Evolutionary conservation across 2,113 vertebrate genomes (phyloP).

Genomic region (Sula dactylatra): DNA sequence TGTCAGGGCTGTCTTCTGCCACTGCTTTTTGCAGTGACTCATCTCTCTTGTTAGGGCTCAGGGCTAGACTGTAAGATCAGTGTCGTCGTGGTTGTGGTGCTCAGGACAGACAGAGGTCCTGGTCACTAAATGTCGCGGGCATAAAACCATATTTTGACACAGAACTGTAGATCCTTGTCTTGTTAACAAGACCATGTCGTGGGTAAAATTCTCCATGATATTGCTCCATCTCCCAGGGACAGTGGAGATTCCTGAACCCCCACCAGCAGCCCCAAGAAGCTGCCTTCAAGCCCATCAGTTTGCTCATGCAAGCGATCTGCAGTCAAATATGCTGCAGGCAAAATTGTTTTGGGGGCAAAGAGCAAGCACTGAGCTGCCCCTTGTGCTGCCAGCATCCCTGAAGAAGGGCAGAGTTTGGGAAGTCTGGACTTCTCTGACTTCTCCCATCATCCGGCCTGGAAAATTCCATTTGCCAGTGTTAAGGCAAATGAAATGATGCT

Average conservation of each 20-base stretch:
- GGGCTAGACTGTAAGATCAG: background rate
- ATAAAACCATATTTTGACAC: background rate
- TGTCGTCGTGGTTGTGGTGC: accelerated
- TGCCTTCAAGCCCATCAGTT: background rate
- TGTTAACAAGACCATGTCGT: background rate
- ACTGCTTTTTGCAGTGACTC: background rate
- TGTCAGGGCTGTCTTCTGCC: background rate
- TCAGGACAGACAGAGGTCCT: background rate
- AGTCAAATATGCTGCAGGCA: background rate
- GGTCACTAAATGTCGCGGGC: background rate
- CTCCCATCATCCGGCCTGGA: background rate
- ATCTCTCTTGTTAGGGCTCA: background rate
- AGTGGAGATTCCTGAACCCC: background rate
- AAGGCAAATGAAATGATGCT: background rate
- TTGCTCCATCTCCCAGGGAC: background rate
- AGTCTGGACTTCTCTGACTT: background rate
- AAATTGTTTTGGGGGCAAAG: background rate
- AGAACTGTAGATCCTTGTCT: background rate
- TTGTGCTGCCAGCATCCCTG: background rate
- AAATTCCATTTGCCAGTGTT: background rate
- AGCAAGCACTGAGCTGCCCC: background rate
- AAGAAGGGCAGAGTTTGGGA: background rate
- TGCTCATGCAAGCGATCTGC: background rate
- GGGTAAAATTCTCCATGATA: background rate
- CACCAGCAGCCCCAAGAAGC: background rate